Evolutionary conservation across 2,797 vertebrate species (phyloP).

Genomic region (Leptatherina wallacei): DNA sequence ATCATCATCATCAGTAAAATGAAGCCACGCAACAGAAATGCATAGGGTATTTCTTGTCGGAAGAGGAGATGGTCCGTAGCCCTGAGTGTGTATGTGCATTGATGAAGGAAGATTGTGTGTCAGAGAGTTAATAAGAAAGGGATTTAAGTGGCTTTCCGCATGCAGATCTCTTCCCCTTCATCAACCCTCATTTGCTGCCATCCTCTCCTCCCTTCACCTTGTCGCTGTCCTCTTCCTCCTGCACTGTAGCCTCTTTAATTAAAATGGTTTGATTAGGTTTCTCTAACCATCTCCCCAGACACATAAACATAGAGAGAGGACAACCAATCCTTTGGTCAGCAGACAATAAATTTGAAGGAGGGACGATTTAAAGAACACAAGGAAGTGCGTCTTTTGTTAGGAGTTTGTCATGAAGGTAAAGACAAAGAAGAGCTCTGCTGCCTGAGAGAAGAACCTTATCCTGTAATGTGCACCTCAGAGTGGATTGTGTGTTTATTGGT

Average conservation of each 20-base stretch:
- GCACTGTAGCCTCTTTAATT: conserved; percentile 64
- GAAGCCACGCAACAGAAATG: conserved; percentile 1
- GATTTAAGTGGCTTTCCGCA: conserved; percentile 73
- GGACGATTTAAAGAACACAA: background rate
- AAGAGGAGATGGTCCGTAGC: conserved; percentile 37
- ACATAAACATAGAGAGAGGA: conserved; percentile 32
- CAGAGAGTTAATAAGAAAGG: conserved; percentile 77
- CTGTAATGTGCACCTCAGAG: no score
- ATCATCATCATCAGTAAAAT: background rate
- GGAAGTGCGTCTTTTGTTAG: conserved; percentile 11
- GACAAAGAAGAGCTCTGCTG: no score
- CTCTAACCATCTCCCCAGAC: conserved; percentile 44
- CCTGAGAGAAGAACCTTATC: no score
- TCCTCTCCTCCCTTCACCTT: conserved; percentile 31
- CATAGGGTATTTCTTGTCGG: conserved; percentile 24
- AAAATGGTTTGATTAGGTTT: conserved; percentile 66
- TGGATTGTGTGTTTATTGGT: no score
- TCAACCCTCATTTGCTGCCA: conserved; percentile 37
- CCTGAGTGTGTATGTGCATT: background rate
- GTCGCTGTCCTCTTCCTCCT: conserved; percentile 14
- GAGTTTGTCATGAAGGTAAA: background rate
- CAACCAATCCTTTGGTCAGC: conserved; percentile 24
- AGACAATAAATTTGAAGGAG: conserved; percentile 1
- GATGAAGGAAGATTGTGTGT: conserved; percentile 67
- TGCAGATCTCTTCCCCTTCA: conserved; percentile 38